A percentile compares a stretch with the other conserved stretches of the same genome.
Conservation (phyloP, 1,140 invertebrate genomes). For the Penaeus chinensis region DNA sequence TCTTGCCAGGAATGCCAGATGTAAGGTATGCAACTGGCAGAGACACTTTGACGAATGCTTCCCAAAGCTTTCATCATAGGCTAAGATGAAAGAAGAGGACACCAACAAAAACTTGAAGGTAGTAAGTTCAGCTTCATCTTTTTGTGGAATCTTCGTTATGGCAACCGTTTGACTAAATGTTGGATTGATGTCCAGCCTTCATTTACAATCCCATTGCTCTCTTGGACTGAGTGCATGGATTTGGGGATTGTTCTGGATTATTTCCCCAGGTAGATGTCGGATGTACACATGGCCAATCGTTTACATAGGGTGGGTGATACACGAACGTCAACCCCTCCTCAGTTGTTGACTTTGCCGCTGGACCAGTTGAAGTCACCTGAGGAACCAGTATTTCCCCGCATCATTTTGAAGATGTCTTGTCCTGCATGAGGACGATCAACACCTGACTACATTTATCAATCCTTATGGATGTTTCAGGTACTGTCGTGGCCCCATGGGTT, state of each 20-base stretch:
- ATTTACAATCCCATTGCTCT: background rate
- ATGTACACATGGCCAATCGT: background rate
- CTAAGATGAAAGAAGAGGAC: background rate
- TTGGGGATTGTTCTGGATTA: background rate
- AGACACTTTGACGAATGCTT: background rate
- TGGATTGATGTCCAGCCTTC: background rate
- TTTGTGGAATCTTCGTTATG: background rate
- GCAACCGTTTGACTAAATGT: background rate
- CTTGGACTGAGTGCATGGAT: background rate
- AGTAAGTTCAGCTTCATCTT: background rate
- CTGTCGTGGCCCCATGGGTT: background rate
- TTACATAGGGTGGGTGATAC: background rate
- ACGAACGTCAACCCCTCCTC: background rate
- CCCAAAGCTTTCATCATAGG: background rate
- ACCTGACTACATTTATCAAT: no score
- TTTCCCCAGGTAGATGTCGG: no score
- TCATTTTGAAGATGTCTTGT: background rate
- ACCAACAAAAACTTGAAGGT: background rate
- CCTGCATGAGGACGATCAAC: background rate
- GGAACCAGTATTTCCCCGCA: background rate
- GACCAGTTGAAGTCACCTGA: background rate
- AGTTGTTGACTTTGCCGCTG: background rate
- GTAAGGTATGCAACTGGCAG: background rate
- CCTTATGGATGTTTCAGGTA: background rate
- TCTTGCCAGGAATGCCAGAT: no score